Evolutionary conservation across 2,113 vertebrate genomes (phyloP), one percentile per base, ranked within the genome.

Genomic region (Lepisosteus oculatus): DNA sequence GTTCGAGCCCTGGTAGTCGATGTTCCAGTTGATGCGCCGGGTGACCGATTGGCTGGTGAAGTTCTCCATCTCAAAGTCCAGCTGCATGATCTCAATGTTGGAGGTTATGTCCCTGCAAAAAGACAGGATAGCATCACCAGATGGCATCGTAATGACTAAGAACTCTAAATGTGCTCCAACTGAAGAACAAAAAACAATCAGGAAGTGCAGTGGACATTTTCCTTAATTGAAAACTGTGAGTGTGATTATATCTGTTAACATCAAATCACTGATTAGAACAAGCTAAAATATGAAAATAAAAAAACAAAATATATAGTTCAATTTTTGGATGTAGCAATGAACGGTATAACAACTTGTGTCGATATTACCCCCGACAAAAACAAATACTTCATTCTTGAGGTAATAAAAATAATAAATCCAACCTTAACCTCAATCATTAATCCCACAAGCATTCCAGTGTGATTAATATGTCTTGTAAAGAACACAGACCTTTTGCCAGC

Each of bases 11-110:
- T 92, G 92, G 85, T 99, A 99, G 84, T 99, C 96, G 0, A 99
- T 91, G 84, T 99, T 97, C 97, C 97, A 99, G 94, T 98, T 97
- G 89, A 99, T 99, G 69, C 97, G 90, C 4, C 97, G 90, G 0
- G 96, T 99, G 78, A 99, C 97, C 0, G 97, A 98, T 75, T 98
- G 96, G 90, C 97, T 99, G 79, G 97, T 98, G 90, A 99, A 99
- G 87, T 99, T 99, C 88, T 99, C 97, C 97, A 99, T 98, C 88
- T 99, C 97, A 0, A 99, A 99, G 78, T 98, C 96, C 85, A 99
- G 81, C 89, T 99, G 97, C 93, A 99, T 94, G 85, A 99, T 91
- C 88, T 98, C 95, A 0, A 93, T 88, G 3, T 93, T 94, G 4
- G 86, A 84, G 74, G 93, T 78, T 9, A 81, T 83, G 0, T 95